A percentile compares a stretch with the other conserved stretches of the same genome.
Conservation (phyloP, 2,113 vertebrate species). For the Megaceryle torquata region DNA sequence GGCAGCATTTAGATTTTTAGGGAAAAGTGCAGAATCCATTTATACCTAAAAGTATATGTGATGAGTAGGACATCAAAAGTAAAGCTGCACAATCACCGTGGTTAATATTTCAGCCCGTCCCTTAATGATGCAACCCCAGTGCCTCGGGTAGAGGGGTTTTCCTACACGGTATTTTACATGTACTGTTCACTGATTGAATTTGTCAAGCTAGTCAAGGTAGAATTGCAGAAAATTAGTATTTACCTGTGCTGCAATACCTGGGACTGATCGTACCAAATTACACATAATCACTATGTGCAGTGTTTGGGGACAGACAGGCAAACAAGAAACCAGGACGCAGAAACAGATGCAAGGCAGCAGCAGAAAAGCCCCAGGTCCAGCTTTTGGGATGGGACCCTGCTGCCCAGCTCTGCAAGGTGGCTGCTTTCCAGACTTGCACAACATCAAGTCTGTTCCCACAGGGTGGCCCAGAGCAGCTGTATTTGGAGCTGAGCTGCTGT, state of each 20-base stretch:
- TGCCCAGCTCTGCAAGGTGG: neutral
- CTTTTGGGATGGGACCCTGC: neutral
- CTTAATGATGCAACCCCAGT: neutral
- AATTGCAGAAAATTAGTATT: slow-evolving; percentile 36
- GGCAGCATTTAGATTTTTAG: neutral
- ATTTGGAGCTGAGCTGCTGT: neutral
- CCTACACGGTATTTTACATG: neutral
- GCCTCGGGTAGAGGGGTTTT: neutral
- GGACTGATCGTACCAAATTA: neutral
- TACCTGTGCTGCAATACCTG: slow-evolving; percentile 14
- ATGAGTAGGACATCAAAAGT: neutral
- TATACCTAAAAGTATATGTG: neutral
- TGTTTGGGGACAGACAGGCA: neutral
- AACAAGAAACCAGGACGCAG: neutral
- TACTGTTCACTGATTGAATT: neutral
- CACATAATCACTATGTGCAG: neutral
- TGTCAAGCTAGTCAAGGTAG: neutral
- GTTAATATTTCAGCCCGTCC: slow-evolving; percentile 8
- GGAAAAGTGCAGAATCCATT: neutral
- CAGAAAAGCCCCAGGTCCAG: neutral
- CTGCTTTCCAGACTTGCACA: neutral
- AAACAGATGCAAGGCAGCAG: neutral
- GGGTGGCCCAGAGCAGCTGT: neutral
- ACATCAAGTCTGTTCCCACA: neutral
- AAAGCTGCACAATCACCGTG: neutral